Conservation (phyloP, 1,140 invertebrate species). For the Linepithema humile region DNA sequence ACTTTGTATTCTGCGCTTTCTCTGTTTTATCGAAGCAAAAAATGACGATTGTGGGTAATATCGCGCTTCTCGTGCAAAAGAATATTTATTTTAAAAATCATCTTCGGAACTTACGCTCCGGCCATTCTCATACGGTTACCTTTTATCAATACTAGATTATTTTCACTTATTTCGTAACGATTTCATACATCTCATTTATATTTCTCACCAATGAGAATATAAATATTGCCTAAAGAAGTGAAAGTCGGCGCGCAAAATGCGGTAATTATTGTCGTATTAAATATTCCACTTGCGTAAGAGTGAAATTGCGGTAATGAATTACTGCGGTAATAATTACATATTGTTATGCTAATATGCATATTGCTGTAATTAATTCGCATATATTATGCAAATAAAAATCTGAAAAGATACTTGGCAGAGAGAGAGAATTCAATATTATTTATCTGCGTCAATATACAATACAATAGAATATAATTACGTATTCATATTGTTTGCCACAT, state of each 20-base stretch:
- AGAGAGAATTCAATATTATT: not conserved
- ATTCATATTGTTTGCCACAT: not conserved
- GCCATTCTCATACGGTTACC: too few relatives aligned
- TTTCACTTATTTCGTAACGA: too few relatives aligned
- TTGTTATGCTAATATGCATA: conserved; percentile 32
- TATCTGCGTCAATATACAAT: conserved; percentile 5
- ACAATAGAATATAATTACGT: not conserved
- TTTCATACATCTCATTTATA: too few relatives aligned
- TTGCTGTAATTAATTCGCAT: conserved; percentile 44
- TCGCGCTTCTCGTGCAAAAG: not conserved
- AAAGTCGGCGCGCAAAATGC: conserved; percentile 14
- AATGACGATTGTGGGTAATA: not conserved
- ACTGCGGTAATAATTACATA: conserved; percentile 29
- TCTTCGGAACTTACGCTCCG: not conserved
- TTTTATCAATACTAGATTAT: too few relatives aligned
- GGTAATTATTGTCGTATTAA: conserved; percentile 26
- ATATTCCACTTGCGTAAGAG: conserved; percentile 30
- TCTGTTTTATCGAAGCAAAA: not conserved
- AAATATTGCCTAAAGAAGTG: conserved; percentile 1
- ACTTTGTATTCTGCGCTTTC: conserved; percentile 8
- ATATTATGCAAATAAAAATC: conserved; percentile 34
- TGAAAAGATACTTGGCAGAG: not conserved
- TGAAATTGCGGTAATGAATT: conserved; percentile 46
- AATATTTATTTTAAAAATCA: conserved; percentile 4
- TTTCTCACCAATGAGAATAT: too few relatives aligned